Evolutionary conservation across 2,113 vertebrate species (phyloP).

Genomic region (Anarrhichthys ocellatus): DNA sequence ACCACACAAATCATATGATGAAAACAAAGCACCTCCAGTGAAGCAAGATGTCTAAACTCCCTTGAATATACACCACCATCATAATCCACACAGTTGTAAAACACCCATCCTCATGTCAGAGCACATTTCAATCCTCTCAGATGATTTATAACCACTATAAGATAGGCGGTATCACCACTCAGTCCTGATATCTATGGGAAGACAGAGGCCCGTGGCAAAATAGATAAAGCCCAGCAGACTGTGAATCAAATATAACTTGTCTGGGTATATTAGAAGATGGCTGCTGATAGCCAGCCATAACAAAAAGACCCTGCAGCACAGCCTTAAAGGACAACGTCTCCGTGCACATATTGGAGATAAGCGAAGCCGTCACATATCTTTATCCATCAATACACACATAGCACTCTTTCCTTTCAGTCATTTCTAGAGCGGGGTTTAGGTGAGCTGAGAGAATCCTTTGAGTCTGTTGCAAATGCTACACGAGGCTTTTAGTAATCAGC

Average conservation of each 20-base stretch:
- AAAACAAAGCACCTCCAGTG: constrained; percentile 28
- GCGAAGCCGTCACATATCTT: constrained; percentile 17
- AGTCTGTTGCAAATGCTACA: constrained; percentile 3
- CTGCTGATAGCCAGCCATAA: constrained; percentile 54
- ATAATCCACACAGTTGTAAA: constrained; percentile 28
- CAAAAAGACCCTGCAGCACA: constrained; percentile 46
- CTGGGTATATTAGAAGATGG: constrained; percentile 60
- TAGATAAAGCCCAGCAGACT: constrained; percentile 63
- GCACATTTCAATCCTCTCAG: constrained; percentile 51
- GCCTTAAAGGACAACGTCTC: constrained; percentile 27
- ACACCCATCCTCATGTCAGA: constrained; percentile 25
- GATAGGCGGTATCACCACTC: constrained; percentile 61
- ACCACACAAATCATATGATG: constrained; percentile 6
- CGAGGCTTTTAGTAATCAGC: constrained; percentile 1
- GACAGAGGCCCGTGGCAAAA: constrained; percentile 57
- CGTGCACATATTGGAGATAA: constrained; percentile 49
- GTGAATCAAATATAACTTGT: constrained; percentile 74
- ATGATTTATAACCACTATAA: constrained; percentile 64
- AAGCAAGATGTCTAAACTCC: constrained; percentile 14
- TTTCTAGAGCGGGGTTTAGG: constrained; percentile 5
- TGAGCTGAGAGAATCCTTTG: constrained; percentile 28
- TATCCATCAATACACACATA: constrained; percentile 22
- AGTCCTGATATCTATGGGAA: constrained; percentile 54
- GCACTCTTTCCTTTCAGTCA: background rate
- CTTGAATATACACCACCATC: constrained; percentile 6